Evolutionary conservation across 1,140 invertebrate genomes (phyloP), one percentile per base, ranked within the genome.

Genomic region (Gonioctena quinquepunctata): DNA sequence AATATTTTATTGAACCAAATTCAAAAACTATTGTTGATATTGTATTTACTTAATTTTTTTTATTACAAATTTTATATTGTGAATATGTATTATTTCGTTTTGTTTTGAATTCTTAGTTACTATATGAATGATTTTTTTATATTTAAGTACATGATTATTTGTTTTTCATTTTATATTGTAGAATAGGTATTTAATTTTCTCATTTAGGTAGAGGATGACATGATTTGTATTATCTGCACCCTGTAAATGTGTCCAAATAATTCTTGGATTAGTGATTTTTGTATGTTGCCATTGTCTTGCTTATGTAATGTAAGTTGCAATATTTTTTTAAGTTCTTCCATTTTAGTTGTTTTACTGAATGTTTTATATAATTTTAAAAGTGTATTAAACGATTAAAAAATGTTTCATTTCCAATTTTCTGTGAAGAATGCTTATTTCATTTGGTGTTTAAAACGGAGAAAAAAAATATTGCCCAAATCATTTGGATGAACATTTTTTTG

Each of bases 281-380:
- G 57, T 25, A 60, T 60, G 57, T 60, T 60, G 57, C 57, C 57
- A 60, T 60, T 25, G 57, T 60, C 57, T 60, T 25, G 57, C 57
- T 60, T 60, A 60, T 60, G 16, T 26, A 16, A 26, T 27, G 23
- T 60, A 60, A 60, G 57, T 60, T 60, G 57, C 57, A 60, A 60
- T 60, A 60, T 60, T 60, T 16, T 54, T 60, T 60, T 60, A 23
- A 25, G 23, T 60, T 27, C 23, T 28, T 60, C n/a, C 23, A 26
- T 26, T 26, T 60, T 60, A 60, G 7, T 60, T 28, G 57, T 26
- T 60, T 60, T 60, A 60, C 26, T 60, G 23, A 27, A 60, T 60
- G 57, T 60, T 60, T 60, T 60, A 60, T 60, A 60, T 60, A 11
- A 60, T 60, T 60, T 42, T 60, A 28, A 60, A 28, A 27, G 26